These are phyloP conservation scores for Ylistrum balloti DNA, from an alignment of 1,140 invertebrate species.

Conservation along the genomic window DNA sequence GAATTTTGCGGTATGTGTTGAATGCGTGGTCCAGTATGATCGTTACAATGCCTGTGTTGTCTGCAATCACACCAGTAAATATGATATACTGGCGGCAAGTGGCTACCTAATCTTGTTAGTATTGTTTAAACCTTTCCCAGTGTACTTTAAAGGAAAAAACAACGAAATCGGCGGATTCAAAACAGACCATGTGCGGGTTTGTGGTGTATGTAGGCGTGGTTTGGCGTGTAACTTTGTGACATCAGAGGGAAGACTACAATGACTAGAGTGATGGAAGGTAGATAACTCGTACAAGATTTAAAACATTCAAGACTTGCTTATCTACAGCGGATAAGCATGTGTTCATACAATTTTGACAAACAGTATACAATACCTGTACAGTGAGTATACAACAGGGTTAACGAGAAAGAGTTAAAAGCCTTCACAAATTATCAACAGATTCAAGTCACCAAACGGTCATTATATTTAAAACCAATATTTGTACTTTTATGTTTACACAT, in stretches of 20 bases:
- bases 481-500: too few species aligned
- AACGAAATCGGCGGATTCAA: not conserved
- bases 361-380: too few species aligned
- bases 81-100: conserved; percentile 15
- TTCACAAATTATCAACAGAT: too few species aligned
- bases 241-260: not conserved
- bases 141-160: not conserved
- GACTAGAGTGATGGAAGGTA: not conserved
- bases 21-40: not conserved
- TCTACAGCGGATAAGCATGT: too few species aligned
- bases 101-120: not conserved
- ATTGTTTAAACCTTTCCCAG: not conserved
- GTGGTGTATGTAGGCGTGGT: not conserved
- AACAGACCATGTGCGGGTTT: not conserved
- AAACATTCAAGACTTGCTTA: too few species aligned
- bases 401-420: too few species aligned
- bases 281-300: not conserved
- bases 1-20: not conserved
- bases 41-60: not conserved
- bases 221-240: not conserved
- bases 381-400: too few species aligned
- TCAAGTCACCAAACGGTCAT: too few species aligned
- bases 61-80: not conserved
- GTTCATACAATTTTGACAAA: too few species aligned
- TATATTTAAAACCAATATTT: too few species aligned